Conservation (phyloP, 2,797 vertebrate species). For the Telmatherina bonti region DNA sequence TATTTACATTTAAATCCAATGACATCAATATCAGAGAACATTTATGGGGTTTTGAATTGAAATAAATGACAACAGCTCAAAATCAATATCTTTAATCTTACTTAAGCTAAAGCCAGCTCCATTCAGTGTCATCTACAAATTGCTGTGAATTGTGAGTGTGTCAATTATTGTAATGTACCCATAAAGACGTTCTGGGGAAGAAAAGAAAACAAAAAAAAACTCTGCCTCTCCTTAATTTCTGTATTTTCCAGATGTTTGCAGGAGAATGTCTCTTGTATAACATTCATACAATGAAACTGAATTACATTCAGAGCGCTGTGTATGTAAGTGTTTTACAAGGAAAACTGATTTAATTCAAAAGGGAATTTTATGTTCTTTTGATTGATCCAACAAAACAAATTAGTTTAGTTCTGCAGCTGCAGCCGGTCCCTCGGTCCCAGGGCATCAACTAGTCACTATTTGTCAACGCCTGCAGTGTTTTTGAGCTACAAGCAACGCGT, state of each 20-base stretch:
- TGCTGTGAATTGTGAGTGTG: background rate
- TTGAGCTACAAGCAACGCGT: too few relatives aligned
- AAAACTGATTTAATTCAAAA: conserved; percentile 12
- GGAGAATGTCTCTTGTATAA: too few relatives aligned
- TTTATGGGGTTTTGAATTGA: conserved; percentile 1
- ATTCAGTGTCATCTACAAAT: background rate
- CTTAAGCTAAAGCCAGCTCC: background rate
- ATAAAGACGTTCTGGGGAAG: too few relatives aligned
- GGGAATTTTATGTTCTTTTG: background rate
- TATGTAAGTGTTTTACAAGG: background rate
- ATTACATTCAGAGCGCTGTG: too few relatives aligned
- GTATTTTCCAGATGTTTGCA: background rate
- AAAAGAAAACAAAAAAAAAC: too few relatives aligned
- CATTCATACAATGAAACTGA: too few relatives aligned
- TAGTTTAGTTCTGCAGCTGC: too few relatives aligned
- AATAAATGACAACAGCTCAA: background rate
- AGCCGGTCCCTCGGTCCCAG: too few relatives aligned
- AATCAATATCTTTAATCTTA: background rate
- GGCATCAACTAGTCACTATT: too few relatives aligned
- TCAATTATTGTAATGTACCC: too few relatives aligned
- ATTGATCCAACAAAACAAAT: background rate
- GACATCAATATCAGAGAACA: conserved; percentile 5
- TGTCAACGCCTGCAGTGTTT: background rate
- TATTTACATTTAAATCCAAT: conserved; percentile 17
- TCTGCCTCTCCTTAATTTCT: too few relatives aligned